A percentile compares a stretch with the other conserved stretches of the same genome.
Evolutionary conservation across 2,888 invertebrate genomes (phyloP).

Genomic region (Chrysodeixis includens): DNA sequence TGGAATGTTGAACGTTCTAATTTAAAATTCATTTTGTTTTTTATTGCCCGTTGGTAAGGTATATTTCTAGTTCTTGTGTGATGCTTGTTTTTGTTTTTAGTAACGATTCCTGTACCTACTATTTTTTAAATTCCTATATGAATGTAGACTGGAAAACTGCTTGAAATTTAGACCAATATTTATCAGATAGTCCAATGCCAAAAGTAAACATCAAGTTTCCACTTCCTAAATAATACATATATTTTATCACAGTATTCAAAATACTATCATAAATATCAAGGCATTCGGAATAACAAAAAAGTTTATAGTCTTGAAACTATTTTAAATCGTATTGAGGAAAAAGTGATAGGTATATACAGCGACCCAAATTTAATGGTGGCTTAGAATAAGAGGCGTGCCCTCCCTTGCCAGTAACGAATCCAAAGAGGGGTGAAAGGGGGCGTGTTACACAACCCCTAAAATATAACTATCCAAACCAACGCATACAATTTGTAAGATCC

Average conservation of each 20-base stretch:
- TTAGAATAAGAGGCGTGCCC: neutral
- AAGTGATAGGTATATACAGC: neutral
- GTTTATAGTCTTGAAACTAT: neutral
- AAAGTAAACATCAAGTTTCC: too few relatives aligned
- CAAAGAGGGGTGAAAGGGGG: neutral
- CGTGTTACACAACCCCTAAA: neutral
- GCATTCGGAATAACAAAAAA: neutral
- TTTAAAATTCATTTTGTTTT: neutral
- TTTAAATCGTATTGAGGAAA: neutral
- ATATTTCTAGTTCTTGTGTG: too few relatives aligned
- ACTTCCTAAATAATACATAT: too few relatives aligned
- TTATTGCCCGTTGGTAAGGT: neutral
- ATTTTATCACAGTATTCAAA: too few relatives aligned
- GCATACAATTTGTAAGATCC: neutral
- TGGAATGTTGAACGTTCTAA: too few relatives aligned
- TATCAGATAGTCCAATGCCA: too few relatives aligned
- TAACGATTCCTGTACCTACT: too few relatives aligned
- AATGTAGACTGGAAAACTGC: too few relatives aligned
- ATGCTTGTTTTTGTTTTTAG: too few relatives aligned
- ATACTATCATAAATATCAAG: too few relatives aligned
- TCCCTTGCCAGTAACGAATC: neutral
- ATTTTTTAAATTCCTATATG: too few relatives aligned
- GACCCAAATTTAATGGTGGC: neutral
- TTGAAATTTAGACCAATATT: too few relatives aligned
- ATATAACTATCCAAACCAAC: neutral